Percentiles rank a stretch among this genome's conserved stretches.
Evolutionary conservation across 2,797 vertebrate species (phyloP).

Genomic region (Carapus acus): DNA sequence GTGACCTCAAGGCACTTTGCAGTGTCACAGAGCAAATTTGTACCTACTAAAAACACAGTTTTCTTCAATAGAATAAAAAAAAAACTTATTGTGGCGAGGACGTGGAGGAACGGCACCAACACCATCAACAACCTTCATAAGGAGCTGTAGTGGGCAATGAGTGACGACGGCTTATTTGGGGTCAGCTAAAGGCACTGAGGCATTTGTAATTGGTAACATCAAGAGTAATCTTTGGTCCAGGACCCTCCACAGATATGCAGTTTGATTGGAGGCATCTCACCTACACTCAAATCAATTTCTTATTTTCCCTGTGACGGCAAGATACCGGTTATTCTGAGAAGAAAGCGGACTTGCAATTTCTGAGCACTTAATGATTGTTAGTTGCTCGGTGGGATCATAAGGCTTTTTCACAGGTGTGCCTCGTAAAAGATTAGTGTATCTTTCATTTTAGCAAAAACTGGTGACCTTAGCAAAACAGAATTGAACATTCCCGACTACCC

Average conservation of each 20-base stretch:
- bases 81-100: conserved; percentile 6
- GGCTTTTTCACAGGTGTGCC: conserved; percentile 18
- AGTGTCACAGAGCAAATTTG: conserved; percentile 23
- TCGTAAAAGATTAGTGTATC: conserved; percentile 49
- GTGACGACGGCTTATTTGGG: conserved; percentile 31
- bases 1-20: conserved; percentile 53
- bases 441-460: conserved; percentile 19
- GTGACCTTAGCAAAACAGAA: conserved; percentile 33
- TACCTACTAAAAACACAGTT: conserved; percentile 28
- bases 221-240: conserved; percentile 65
- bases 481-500: conserved; percentile 29
- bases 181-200: conserved; percentile 57
- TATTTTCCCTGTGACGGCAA: conserved; percentile 25
- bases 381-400: conserved; percentile 20
- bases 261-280: conserved; percentile 28
- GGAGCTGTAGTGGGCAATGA: conserved; percentile 18
- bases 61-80: conserved; percentile 7
- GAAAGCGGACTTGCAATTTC: conserved; percentile 3
- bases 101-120: conserved; percentile 18
- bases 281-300: conserved; percentile 25
- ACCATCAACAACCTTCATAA: conserved; percentile 31
- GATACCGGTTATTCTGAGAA: conserved; percentile 10
- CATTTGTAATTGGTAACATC: conserved; percentile 49
- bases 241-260: conserved; percentile 50
- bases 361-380: conserved; percentile 13